Conservation (phyloP, 2,113 vertebrate species). For the Leptobrachium ailaonicum region DNA sequence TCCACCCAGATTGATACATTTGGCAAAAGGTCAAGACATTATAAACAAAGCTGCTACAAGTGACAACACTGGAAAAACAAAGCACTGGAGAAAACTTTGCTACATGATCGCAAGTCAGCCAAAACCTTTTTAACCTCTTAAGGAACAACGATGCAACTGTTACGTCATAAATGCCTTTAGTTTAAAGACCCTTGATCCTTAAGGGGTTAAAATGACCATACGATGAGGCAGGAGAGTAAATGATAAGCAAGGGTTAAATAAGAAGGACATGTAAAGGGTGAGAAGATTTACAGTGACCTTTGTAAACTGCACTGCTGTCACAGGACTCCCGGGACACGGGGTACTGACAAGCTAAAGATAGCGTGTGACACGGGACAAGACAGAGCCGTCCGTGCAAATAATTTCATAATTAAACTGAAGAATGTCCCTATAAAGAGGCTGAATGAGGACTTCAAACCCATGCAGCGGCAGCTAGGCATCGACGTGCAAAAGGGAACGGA, state of each 20-base stretch:
- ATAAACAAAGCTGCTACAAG: not conserved
- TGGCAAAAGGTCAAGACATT: too few relatives aligned
- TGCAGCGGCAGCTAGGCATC: too few relatives aligned
- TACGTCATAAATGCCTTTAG: not conserved
- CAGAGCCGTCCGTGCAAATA: not conserved
- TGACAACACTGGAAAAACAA: not conserved
- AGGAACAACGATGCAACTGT: not conserved
- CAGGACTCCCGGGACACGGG: constrained; percentile 24
- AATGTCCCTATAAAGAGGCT: too few relatives aligned
- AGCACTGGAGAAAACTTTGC: not conserved
- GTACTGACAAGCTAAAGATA: constrained; percentile 37
- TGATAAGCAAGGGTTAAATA: not conserved
- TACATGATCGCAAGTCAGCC: not conserved
- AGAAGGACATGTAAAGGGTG: constrained; percentile 3
- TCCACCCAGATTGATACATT: too few relatives aligned
- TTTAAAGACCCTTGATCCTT: too few relatives aligned
- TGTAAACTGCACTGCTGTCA: constrained; percentile 36
- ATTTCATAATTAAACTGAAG: not conserved
- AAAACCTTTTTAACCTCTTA: not conserved
- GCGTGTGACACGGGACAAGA: constrained; percentile 11
- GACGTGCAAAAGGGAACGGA: too few relatives aligned
- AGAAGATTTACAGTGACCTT: constrained; percentile 43
- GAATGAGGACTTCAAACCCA: too few relatives aligned
- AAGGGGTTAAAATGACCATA: too few relatives aligned
- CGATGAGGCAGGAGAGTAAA: too few relatives aligned